phyloP scores from a whole-genome alignment of 2,888 invertebrate genomes.

The Panopea generosa region DNA sequence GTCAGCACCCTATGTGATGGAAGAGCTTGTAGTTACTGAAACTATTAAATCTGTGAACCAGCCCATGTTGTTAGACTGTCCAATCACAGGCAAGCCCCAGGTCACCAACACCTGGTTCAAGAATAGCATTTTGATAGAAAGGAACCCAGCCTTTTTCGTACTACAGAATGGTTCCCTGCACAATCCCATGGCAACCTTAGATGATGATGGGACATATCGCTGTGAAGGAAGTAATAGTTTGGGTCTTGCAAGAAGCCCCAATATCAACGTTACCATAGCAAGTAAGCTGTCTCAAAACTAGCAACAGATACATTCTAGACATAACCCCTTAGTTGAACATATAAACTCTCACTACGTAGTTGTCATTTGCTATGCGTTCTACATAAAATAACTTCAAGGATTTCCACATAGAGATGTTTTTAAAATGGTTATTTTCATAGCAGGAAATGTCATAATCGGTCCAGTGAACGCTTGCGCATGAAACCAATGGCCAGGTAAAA shows the following conservation, averaged over 20 bases:
- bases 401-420: no score
- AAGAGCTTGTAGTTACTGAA: constrained; percentile 35
- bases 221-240: constrained; percentile 75
- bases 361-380: no score
- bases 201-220: constrained; percentile 72
- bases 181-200: constrained; percentile 49
- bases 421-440: no score
- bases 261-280: constrained; percentile 71
- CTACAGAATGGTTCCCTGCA: constrained; percentile 73
- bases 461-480: no score
- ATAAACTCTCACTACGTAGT: no score
- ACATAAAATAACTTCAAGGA: no score
- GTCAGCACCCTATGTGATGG: constrained; percentile 61
- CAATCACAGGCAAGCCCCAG: constrained; percentile 71
- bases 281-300: constrained; percentile 76
- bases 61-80: constrained; percentile 72
- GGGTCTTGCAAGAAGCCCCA: constrained; percentile 65
- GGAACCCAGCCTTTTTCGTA: constrained; percentile 43
- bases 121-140: constrained; percentile 55
- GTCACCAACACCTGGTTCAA: constrained; percentile 73
- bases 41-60: constrained; percentile 65
- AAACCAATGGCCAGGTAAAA: no score
- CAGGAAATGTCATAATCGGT: no score
- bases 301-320: no score
- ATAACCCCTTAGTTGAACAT: no score